These are phyloP conservation scores for Chymomyza caudatula DNA, from an alignment of 2,888 invertebrate species.

Conservation along the genomic window DNA sequence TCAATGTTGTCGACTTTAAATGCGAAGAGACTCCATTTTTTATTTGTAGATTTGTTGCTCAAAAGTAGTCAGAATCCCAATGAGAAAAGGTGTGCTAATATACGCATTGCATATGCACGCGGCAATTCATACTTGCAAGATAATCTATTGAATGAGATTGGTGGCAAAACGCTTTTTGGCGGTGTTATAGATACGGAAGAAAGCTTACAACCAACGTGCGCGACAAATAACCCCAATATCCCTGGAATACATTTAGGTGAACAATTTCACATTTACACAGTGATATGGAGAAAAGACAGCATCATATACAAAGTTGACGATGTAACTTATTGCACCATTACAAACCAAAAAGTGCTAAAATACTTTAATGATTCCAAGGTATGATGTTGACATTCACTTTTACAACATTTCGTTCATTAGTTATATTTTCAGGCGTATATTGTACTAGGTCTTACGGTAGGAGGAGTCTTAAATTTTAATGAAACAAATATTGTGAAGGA, in stretches of 20 bases:
- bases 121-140: constrained; percentile 80
- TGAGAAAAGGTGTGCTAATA: constrained; percentile 79
- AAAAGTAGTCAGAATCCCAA: constrained; percentile 78
- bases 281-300: constrained; percentile 81
- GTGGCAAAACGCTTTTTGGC: constrained; percentile 63
- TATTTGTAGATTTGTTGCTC: constrained; percentile 81
- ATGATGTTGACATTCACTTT: too few species aligned
- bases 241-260: constrained; percentile 78
- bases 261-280: constrained; percentile 83
- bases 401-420: background rate
- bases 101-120: constrained; percentile 84
- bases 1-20: background rate
- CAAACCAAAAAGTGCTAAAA: background rate
- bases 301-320: constrained; percentile 80
- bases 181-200: constrained; percentile 65
- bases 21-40: background rate
- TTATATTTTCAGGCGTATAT: constrained; percentile 14
- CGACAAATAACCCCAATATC: constrained; percentile 54
- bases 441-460: constrained; percentile 35
- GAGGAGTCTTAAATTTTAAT: constrained; percentile 29
- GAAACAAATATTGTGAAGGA: background rate
- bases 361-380: constrained; percentile 7
- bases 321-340: constrained; percentile 75
- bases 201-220: constrained; percentile 52
- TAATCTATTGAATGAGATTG: constrained; percentile 53